phyloP scores from a whole-genome alignment of 2,888 invertebrate genomes.

The Ariolimax columbianus region DNA sequence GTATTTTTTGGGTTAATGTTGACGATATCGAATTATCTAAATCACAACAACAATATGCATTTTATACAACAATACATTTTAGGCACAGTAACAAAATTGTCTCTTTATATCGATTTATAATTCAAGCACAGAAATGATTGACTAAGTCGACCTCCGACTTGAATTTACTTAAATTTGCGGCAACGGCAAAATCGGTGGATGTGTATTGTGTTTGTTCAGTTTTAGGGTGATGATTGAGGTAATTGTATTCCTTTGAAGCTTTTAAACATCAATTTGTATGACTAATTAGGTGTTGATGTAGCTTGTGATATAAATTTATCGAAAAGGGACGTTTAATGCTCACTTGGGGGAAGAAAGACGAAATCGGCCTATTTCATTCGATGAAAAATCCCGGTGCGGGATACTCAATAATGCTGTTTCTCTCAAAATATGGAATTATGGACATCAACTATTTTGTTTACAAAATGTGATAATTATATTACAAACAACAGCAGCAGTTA shows the following conservation, averaged over 20 bases:
- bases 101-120: not conserved
- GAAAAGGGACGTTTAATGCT: not conserved
- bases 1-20: too few species aligned
- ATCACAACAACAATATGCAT: too few species aligned
- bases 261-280: not conserved
- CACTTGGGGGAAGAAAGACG: not conserved
- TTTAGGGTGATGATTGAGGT: not conserved
- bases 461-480: too few species aligned
- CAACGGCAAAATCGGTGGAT: slow-evolving; percentile 31
- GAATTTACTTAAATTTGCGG: slow-evolving; percentile 40
- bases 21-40: too few species aligned
- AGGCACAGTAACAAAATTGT: too few species aligned
- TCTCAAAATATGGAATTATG: too few species aligned
- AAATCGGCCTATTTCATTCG: not conserved
- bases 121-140: not conserved
- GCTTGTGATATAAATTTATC: not conserved
- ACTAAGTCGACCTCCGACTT: not conserved
- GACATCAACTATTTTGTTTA: too few species aligned
- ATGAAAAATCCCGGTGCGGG: too few species aligned
- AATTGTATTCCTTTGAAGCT: not conserved
- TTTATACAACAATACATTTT: not conserved
- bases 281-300: not conserved
- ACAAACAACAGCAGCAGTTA: too few species aligned
- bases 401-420: too few species aligned
- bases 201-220: not conserved